Conservation (phyloP, 2,113 vertebrate species). For the Phyllostomus hastatus region DNA sequence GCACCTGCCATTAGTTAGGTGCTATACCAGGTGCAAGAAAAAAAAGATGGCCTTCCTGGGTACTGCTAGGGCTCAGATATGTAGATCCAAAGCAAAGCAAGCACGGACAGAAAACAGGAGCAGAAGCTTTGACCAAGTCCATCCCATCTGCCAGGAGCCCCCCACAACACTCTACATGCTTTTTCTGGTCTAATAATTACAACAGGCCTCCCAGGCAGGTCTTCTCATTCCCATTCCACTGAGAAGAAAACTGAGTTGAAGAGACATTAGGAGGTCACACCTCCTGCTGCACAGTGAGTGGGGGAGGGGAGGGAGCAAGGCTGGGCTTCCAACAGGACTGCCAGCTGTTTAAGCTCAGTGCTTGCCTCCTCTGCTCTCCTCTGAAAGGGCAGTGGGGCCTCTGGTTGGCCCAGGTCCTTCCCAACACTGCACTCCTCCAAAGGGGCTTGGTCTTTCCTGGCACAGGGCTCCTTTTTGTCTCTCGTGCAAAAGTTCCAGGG, state of each 20-base stretch:
- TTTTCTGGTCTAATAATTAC: not conserved
- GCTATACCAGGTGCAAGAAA: too few relatives aligned
- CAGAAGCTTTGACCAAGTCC: not conserved
- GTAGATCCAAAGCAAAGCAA: not conserved
- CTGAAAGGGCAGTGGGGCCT: not conserved
- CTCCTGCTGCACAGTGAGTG: not conserved
- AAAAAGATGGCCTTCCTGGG: too few relatives aligned
- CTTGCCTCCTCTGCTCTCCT: not conserved
- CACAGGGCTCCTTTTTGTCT: not conserved
- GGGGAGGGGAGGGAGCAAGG: not conserved
- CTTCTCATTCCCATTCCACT: not conserved
- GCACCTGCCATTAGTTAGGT: too few relatives aligned
- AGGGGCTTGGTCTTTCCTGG: not conserved
- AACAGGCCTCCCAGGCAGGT: not conserved
- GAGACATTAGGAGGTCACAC: not conserved
- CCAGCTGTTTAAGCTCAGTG: not conserved
- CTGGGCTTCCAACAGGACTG: not conserved
- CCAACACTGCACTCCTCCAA: not conserved
- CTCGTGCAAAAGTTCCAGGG: not conserved
- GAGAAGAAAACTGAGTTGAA: not conserved
- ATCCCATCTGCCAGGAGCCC: not conserved
- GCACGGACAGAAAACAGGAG: not conserved
- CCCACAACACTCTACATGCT: not conserved
- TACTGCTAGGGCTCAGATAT: accelerated
- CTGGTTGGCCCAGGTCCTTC: not conserved